Evolutionary conservation across 2,888 invertebrate species (phyloP), one percentile per base, ranked within the genome.

Genomic region (Diarsia dahlii): DNA sequence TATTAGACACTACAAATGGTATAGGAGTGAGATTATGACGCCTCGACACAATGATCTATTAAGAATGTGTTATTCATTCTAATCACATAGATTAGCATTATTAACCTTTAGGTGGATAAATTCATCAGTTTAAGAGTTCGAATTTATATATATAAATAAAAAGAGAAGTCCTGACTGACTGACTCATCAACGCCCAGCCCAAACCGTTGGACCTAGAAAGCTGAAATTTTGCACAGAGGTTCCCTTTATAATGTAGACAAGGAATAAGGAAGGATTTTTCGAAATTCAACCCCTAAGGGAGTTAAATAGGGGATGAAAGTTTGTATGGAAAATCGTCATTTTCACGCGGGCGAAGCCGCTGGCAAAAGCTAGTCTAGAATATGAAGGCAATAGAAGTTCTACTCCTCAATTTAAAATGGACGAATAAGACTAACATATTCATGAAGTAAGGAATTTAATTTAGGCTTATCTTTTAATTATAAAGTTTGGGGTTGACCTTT

Each of bases 1-100:
- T 91, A 91, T 90, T 91, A 89, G 83, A 84, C 79, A 82, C 87
- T 73, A 86, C 81, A 79, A 15, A 58, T 60, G 9, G 60, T 78
- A 85, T 78, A 81, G 76, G 62, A 77, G 63, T 45, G 65, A 82
- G 79, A 81, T 83, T 81, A 86, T 83, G 81, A 82, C 76, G 78
- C 69, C 58, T 46, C 66, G 34, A 70, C 58, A 81, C 64, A 60
- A 79, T 73, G 62, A 79, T 83, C 58, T 69, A 80, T 77, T 60
- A 81, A 65, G 46, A 60, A 34, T 70, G 28, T 64, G 54, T 84
- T 80, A 50, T 80, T 63, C 18, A 58, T 73, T 63, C 45, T 80
- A 84, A 64, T 63, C 34, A 45, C 20, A 9, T 66, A 52, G 34
- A 46, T 39, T 34, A 34, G 1, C 45, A 45, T 78, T 48, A 58